Conservation (phyloP, 2,888 invertebrate species). For the Drosophila algonquin region DNA sequence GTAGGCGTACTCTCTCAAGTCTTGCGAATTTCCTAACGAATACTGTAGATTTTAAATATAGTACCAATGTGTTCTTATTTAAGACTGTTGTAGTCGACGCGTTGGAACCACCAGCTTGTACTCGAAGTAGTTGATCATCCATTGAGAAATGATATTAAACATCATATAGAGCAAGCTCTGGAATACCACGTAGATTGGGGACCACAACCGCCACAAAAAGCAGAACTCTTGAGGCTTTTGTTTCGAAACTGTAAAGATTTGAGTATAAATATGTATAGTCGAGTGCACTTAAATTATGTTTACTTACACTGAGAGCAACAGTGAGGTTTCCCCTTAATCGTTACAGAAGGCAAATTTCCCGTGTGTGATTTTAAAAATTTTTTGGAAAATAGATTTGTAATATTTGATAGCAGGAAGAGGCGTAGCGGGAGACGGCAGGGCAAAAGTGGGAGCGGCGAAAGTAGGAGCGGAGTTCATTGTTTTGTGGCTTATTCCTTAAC, state of each 20-base stretch:
- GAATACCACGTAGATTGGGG: background rate
- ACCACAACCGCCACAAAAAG: background rate
- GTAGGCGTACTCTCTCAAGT: no score
- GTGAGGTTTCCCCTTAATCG: background rate
- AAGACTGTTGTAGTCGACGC: background rate
- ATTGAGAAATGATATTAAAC: background rate
- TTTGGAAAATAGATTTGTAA: no score
- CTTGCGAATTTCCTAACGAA: no score
- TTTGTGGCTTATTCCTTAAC: no score
- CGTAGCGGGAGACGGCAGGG: no score
- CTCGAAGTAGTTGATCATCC: background rate
- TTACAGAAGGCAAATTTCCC: fast-evolving
- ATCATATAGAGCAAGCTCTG: background rate
- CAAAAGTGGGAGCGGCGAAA: no score
- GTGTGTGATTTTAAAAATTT: background rate
- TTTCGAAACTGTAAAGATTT: background rate
- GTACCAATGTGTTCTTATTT: background rate
- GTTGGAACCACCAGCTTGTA: background rate
- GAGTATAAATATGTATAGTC: background rate
- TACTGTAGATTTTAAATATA: background rate
- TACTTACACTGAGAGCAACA: background rate
- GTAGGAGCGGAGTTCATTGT: no score
- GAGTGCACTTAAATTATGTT: background rate
- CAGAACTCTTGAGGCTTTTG: background rate
- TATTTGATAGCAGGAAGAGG: no score